Evolutionary conservation across 1,140 invertebrate species (phyloP), one percentile per base, ranked within the genome.

Genomic region (Ostrea edulis): DNA sequence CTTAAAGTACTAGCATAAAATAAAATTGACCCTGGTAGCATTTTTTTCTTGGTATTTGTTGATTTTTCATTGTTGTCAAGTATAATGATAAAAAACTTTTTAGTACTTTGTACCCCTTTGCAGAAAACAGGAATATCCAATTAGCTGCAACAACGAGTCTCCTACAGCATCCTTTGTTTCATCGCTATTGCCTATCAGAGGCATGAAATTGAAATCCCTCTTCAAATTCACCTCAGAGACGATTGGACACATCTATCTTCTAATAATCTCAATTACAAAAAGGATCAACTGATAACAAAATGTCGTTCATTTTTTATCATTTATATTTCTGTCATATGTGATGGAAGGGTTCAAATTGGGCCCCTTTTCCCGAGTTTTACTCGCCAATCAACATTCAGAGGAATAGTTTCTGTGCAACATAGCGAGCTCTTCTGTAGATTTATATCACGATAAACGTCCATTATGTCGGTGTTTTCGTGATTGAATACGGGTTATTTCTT

Each of bases 401-500:
- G 8, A 25, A 77, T 29, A 22, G 29, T 77, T 77, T 77, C 68
- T 77, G 68, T 77, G 68, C 25, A 77, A 77, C 29, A 77, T 77
- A 22, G 22, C 68, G 22, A 77, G 68, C 14, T 77, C 68, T 62
- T 77, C 68, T 77, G 68, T 29, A 77, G 68, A 77, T 77, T 35
- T 77, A 25, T 25, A 77, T 77, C 68, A 77, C 25, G 68, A 77
- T 77, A 77, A 77, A 29, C 25, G 68, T 14, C 68, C 68, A 77
- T 77, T 77, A 77, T 77, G 25, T 44, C 68, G 68, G 22, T 29
- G 68, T 83, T 54, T 83, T 54, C 52, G 82, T 83, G 82, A 83
- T 83, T 83, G 82, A 83, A 83, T 83, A 83, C 82, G 20, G 51
- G 53, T 83, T 83, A 83, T 54, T 53, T 53, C 82, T 83, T 83